Evolutionary conservation across 2,797 vertebrate species (phyloP).

Genomic region (Pachyuromys duprasi): DNA sequence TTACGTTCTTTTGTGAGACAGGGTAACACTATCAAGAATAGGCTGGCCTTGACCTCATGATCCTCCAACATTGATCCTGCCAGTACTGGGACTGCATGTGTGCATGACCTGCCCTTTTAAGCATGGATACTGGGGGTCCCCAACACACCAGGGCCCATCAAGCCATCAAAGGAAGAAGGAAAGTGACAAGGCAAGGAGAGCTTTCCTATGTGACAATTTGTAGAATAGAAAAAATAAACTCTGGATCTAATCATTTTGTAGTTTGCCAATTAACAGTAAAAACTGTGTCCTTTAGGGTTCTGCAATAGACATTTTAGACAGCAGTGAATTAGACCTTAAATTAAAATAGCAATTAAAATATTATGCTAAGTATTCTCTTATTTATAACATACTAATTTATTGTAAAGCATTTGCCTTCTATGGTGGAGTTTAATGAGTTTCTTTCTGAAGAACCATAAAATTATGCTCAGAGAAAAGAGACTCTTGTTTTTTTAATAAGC

Average conservation of each 20-base stretch:
- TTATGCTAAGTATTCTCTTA: constrained; percentile 74
- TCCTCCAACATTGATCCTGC: neutral
- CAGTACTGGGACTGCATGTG: neutral
- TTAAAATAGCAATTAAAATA: constrained; percentile 77
- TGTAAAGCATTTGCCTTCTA: constrained; percentile 68
- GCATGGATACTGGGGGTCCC: accelerated
- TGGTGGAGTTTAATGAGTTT: constrained; percentile 64
- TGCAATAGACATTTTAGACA: constrained; percentile 32
- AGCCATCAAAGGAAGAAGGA: neutral
- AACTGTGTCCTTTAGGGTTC: neutral
- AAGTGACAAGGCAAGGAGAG: neutral
- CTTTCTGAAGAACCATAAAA: constrained; percentile 70
- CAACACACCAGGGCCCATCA: neutral
- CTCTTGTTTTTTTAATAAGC: constrained; percentile 73
- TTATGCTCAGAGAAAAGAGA: constrained; percentile 40
- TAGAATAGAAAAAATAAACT: neutral
- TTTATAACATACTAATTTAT: constrained; percentile 71
- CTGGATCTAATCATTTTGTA: neutral
- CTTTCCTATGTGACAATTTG: neutral
- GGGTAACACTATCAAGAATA: neutral
- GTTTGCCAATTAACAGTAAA: neutral
- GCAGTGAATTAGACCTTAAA: constrained; percentile 52
- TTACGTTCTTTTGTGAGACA: neutral
- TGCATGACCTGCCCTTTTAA: neutral
- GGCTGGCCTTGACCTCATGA: neutral